A percentile compares a stretch with the other conserved stretches of the same genome.
phyloP scores from a whole-genome alignment of 2,888 invertebrate species.

The Drosophila quinaria region DNA sequence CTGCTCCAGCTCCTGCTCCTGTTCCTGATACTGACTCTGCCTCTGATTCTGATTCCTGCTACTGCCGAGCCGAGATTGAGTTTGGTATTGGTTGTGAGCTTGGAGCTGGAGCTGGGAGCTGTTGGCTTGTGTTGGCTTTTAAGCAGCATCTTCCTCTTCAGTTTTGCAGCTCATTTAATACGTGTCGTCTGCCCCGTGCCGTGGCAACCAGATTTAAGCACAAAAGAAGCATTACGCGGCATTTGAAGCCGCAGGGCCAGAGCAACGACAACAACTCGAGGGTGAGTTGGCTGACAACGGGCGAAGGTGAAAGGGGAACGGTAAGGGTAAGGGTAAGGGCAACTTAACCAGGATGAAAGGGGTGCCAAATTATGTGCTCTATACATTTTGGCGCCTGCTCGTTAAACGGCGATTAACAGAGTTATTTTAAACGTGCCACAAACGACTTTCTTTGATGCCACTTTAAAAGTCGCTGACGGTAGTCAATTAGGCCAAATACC shows the following conservation, averaged over 20 bases:
- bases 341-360: constrained; percentile 35
- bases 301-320: background rate
- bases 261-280: constrained; percentile 37
- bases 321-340: background rate
- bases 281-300: background rate
- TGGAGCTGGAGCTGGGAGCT: background rate
- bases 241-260: constrained; percentile 72
- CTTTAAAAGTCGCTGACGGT: constrained; percentile 64
- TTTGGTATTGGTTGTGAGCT: constrained; percentile 5
- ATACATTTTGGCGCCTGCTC: constrained; percentile 63
- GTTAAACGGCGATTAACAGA: constrained; percentile 77
- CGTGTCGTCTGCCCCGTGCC: constrained; percentile 75
- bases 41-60: background rate
- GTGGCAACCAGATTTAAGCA: constrained; percentile 80
- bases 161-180: constrained; percentile 78
- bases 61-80: constrained; percentile 13
- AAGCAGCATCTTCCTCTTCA: constrained; percentile 43
- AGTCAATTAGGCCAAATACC: constrained; percentile 54
- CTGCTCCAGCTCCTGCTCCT: constrained; percentile 5
- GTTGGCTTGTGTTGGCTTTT: constrained; percentile 25
- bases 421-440: constrained; percentile 64
- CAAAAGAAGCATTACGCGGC: constrained; percentile 76
- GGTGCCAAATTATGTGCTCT: constrained; percentile 61
- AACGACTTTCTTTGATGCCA: constrained; percentile 70
- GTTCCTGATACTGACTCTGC: background rate